Evolutionary conservation across 1,140 invertebrate genomes (phyloP), one percentile per base, ranked within the genome.

Genomic region (Solen grandis): DNA sequence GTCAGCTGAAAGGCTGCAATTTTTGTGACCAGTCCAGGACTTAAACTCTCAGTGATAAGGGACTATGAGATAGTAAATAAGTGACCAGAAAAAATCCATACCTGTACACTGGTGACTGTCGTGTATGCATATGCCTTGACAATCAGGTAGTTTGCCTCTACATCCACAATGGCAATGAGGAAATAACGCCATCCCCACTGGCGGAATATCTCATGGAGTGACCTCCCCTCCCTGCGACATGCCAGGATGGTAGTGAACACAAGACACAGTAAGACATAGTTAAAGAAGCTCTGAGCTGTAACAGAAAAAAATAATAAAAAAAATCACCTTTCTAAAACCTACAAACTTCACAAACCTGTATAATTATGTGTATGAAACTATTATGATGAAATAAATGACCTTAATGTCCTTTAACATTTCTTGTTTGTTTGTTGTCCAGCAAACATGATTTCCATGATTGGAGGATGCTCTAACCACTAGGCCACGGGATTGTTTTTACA

Each of bases 211-310:
- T 94, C 92, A 62, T 94, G 90, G 54, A 95, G 93, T 86, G 94
- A 95, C 86, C 92, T 94, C 70, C 94, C 94, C 74, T 93, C 93
- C 60, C 93, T 92, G 66, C 95, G 94, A 92, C 95, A 96, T 0
- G 95, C 94, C 85, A 97, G 92, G 90, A 94, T 94, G 62, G 95
- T 95, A 35, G 95, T 95, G 88, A 96, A 97, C 63, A 96, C 94
- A 82, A 96, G 89, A 87, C 95, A 95, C 83, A n/a, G 93, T 81
- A 96, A 93, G 69, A 95, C 92, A 90, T 97, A 97, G 75, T 96
- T 96, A n/a, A 96, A 93, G 86, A 97, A 94, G 86, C 95, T 95
- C 92, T 97, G 96, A 60, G 94, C 96, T 95, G 87, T 79, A 91
- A 91, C 74, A 84, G 27, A 54, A 36, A 62, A 84, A 57, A 59